Conservation (phyloP, 2,888 invertebrate genomes). For the Cephus spinipes region DNA sequence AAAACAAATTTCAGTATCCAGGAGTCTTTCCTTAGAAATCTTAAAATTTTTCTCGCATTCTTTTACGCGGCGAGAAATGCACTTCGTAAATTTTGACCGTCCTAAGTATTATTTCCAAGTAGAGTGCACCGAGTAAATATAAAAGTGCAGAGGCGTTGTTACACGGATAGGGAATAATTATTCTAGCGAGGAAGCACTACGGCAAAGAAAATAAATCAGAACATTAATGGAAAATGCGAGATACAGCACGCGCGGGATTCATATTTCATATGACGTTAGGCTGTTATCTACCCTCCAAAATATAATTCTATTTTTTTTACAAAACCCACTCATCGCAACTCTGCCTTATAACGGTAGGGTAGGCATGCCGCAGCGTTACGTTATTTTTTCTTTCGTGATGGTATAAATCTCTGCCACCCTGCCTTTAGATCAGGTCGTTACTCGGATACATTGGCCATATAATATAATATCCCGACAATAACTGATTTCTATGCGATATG, state of each 20-base stretch:
- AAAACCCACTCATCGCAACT: too few species aligned
- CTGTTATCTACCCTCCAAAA: background rate
- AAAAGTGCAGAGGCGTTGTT: too few species aligned
- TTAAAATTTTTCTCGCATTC: too few species aligned
- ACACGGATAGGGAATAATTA: too few species aligned
- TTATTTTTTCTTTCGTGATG: background rate
- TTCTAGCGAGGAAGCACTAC: background rate
- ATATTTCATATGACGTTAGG: background rate
- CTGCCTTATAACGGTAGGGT: too few species aligned
- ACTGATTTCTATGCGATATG: background rate
- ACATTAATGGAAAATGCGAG: background rate
- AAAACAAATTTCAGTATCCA: too few species aligned
- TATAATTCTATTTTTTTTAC: too few species aligned
- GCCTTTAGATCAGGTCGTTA: background rate
- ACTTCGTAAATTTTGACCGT: too few species aligned
- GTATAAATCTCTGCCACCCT: background rate
- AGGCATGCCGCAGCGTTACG: background rate
- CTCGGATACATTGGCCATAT: background rate
- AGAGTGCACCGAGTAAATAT: too few species aligned
- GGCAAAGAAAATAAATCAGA: conserved; percentile 2
- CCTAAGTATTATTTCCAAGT: too few species aligned
- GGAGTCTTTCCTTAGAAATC: too few species aligned
- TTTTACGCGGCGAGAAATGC: too few species aligned
- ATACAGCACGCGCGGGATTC: background rate
- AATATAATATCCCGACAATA: background rate